Base-by-base conservation (phyloP, 1,140 invertebrate genomes). In the Onthophagus taurus region DNA sequence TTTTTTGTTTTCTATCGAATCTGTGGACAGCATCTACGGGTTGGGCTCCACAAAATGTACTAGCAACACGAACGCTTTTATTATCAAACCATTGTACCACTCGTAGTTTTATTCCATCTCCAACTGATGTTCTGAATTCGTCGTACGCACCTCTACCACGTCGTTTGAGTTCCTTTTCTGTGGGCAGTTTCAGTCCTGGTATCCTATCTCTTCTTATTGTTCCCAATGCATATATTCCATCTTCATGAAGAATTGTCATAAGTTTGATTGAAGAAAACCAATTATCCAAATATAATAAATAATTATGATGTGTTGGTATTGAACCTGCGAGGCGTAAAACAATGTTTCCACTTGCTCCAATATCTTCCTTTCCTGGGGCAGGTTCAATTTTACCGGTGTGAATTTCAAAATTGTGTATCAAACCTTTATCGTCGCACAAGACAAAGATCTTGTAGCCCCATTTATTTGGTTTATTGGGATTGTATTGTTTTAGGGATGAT, bases 381-480 rank as follows among this genome's bases (percentile, higher is more conserved):
- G 17, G 9, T 9, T 24, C 14, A 33, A 41, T 39, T 33, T 37
- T 45, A 11, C 35, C 35, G 9, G 34, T 38, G 35, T 47, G 31
- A 36, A 23, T 16, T 45, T 35, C 23, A 59, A 49, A 52, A 53
- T 53, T 30, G 55, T 59, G 31, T 33, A 52, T 41, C 11, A 42
- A 7, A 51, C 59, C 33, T 9, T 31, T 44, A 24, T 21, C 12
- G 14, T 31, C 42, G 13, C 17, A 18, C n/a, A 36, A 13, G 9
- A 44, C 31, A 18, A 26, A 44, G 1, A 44, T 35, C n/a, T 36
- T 44, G 26, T 34, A 21, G 8, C 19, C 33, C 31, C 33, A 44
- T 29, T 44, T 44, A 11, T 35, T 20, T 6, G 31, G 31, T 18
- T 44, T 36, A 13, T 34, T 55, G n/a, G n/a, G n/a, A n/a, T n/a